Evolutionary conservation across 2,888 invertebrate species (phyloP), one percentile per base, ranked within the genome.

Genomic region (Mycalesis mineus): DNA sequence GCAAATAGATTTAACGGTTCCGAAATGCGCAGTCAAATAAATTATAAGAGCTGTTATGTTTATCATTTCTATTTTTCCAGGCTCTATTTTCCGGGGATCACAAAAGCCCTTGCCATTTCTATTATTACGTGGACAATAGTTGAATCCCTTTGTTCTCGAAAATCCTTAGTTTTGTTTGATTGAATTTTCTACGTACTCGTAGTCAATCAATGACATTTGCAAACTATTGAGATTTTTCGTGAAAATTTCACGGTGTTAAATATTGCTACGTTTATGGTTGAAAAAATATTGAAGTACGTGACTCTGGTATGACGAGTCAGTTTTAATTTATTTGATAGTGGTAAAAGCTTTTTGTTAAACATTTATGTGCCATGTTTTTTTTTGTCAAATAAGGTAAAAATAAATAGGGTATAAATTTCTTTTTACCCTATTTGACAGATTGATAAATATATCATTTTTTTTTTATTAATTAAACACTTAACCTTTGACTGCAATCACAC

Each of bases 81-180:
- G 15, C 15, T 33, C 15, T 33, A 11, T 47, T 44, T 49, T 31
- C 40, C 41, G 17, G 7, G 13, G 13, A 15, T 22, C 17, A 36
- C 8, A 22, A 36, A 53, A 36, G 44, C 52, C 17, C 44, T 44
- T 53, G 52, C 33, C 42, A 44, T 44, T 53, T 44, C 52, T 44
- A 53, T 53, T 53, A 44, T 53, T 13, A 22, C 28, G 17, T 53
- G 44, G 36, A 53, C 47, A 33, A 47, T 47, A 47, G 47, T 14
- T 29, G 31, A 33, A 7, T 15, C 33, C 33, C 15, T 17, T 47
- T 47, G 47, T 47, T 3, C 15, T 15, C 7, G 5, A 14, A 15
- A 15, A 33, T 15, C 31, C 33, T 4, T 5, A 29, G 47, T 33
- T 47, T 47, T 47, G 31, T 29, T 31, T 9, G 15, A 14, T 47